Evolutionary conservation across 2,113 vertebrate genomes (phyloP).

Genomic region (Anser cygnoides): DNA sequence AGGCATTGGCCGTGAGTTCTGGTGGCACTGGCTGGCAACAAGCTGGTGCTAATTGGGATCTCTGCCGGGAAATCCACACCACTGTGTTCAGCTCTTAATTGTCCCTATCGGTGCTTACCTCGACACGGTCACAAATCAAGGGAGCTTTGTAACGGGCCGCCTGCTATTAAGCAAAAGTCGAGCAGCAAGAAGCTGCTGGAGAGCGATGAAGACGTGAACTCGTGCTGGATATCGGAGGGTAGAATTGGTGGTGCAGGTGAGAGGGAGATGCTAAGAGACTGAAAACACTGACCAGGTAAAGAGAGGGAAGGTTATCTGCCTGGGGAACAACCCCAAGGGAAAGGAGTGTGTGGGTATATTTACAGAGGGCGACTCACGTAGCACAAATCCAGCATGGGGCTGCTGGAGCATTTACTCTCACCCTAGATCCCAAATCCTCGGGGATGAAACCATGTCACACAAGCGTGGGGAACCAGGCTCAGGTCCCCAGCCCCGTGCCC

Average conservation of each 20-base stretch:
- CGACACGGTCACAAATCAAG: background rate
- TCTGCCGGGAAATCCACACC: conserved; percentile 37
- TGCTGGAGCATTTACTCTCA: background rate
- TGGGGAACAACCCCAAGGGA: background rate
- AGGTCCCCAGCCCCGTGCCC: background rate
- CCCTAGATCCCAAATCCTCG: background rate
- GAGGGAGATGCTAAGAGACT: background rate
- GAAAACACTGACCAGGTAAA: background rate
- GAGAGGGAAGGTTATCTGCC: background rate
- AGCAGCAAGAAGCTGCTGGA: background rate
- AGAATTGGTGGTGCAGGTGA: background rate
- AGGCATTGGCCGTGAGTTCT: rapidly evolving
- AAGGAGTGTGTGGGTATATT: background rate
- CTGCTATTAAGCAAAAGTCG: background rate
- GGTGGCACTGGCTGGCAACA: background rate
- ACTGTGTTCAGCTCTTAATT: conserved; percentile 9
- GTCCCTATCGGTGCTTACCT: background rate
- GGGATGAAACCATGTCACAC: background rate
- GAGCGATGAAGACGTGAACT: background rate
- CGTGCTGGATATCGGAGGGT: rapidly evolving
- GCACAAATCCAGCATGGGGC: background rate
- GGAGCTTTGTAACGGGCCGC: background rate
- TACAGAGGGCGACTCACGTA: background rate
- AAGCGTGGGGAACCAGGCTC: background rate
- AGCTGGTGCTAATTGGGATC: background rate